Percentiles rank a stretch among this genome's conserved stretches.
phyloP scores from a whole-genome alignment of 1,140 invertebrate genomes.

The Frieseomelitta varia region DNA sequence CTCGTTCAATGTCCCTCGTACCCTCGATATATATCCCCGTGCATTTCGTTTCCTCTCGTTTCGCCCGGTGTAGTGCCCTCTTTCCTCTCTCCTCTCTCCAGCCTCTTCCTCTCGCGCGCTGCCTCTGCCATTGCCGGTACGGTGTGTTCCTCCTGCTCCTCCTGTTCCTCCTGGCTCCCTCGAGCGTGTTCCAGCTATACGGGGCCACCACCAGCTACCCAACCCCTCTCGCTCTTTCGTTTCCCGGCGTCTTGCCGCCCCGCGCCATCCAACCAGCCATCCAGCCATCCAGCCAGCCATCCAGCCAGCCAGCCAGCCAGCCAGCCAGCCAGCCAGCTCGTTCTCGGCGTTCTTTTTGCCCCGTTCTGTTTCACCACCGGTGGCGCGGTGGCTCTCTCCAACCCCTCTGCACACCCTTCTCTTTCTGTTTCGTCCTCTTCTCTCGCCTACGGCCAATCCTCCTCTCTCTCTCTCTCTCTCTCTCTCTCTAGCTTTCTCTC shows the following conservation, averaged over 20 bases:
- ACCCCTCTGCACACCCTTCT: slow-evolving; percentile 17
- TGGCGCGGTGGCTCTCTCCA: slow-evolving; percentile 40
- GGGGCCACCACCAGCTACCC: slow-evolving; percentile 10
- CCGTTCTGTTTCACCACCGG: slow-evolving; percentile 64
- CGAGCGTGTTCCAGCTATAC: slow-evolving; percentile 59
- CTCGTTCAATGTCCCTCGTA: slow-evolving; percentile 58
- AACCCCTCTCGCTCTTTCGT: slow-evolving; percentile 50
- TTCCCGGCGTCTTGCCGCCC: slow-evolving; percentile 49
- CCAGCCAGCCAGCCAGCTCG: slow-evolving; percentile 56
- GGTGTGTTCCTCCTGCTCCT: slow-evolving; percentile 13
- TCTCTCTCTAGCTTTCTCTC: background rate
- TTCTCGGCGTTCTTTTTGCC: slow-evolving; percentile 66
- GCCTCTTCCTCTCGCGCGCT: background rate
- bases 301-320: slow-evolving; percentile 51
- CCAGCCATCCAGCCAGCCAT: slow-evolving; percentile 56
- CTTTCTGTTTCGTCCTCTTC: slow-evolving; percentile 38
- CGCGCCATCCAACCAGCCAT: slow-evolving; percentile 55
- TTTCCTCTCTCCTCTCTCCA: background rate
- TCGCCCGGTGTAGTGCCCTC: slow-evolving; percentile 44
- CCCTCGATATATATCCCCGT: slow-evolving; percentile 65
- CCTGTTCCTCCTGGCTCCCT: slow-evolving; percentile 36
- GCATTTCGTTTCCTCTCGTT: slow-evolving; percentile 66
- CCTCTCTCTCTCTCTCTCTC: slow-evolving; percentile 30
- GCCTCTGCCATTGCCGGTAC: background rate
- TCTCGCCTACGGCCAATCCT: slow-evolving; percentile 17